Percentiles rank a stretch among this genome's conserved stretches.
phyloP scores from a whole-genome alignment of 2,113 vertebrate species.

The Alosa alosa region DNA sequence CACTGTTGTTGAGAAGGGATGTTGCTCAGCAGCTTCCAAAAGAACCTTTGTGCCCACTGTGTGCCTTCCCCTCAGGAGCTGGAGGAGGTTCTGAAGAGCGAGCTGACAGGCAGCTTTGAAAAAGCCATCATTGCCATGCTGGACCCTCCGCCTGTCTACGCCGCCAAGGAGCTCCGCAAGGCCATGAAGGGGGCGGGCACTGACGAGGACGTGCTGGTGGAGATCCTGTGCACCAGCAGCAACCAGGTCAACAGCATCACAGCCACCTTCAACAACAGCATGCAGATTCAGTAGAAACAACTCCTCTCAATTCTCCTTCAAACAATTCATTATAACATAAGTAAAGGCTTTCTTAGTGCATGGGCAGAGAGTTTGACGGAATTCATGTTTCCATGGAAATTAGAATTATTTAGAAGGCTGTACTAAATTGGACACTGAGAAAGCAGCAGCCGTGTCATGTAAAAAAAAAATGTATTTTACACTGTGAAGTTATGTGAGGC shows the following conservation, averaged over 20 bases:
- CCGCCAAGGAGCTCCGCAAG: slow-evolving; percentile 80
- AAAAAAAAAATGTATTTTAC: background rate
- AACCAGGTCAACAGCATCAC: slow-evolving; percentile 57
- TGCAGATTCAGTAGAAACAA: background rate
- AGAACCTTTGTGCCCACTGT: background rate
- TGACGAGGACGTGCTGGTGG: slow-evolving; percentile 82
- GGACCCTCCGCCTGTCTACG: slow-evolving; percentile 80
- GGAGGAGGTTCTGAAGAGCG: slow-evolving; percentile 81
- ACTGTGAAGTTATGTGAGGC: too few relatives aligned
- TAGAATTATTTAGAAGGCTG: background rate
- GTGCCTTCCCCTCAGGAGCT: slow-evolving; percentile 73
- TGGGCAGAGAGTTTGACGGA: background rate
- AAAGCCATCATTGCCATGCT: slow-evolving; percentile 86
- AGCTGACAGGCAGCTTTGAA: slow-evolving; percentile 85
- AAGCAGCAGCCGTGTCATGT: background rate
- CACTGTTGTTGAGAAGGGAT: too few relatives aligned
- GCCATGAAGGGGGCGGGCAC: slow-evolving; percentile 92
- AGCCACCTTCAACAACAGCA: background rate
- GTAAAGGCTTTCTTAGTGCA: background rate
- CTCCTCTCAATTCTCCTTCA: background rate
- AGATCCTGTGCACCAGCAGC: slow-evolving; percentile 84
- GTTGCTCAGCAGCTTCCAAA: too few relatives aligned
- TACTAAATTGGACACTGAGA: background rate
- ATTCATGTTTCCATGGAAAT: background rate
- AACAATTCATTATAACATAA: background rate